Evolutionary conservation across 2,797 vertebrate species (phyloP), one percentile per base, ranked within the genome.

Genomic region (Strix occidentalis): DNA sequence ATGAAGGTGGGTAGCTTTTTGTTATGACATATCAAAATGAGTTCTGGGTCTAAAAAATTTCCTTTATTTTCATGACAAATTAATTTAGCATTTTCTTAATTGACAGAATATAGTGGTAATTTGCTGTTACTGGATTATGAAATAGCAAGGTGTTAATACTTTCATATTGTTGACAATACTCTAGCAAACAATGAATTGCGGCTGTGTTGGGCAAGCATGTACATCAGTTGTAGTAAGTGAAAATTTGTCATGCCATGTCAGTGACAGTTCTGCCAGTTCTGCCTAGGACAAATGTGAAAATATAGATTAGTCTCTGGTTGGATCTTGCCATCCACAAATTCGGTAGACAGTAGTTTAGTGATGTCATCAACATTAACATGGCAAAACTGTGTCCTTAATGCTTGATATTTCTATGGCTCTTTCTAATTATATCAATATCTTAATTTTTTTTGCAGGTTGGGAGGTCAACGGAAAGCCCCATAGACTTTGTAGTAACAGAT

Each of bases 401-500:
- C 41, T 82, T 80, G 31, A 0, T 43, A 7, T 43, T 79, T 72
- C 43, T 16, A 1, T 51, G 51, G 11, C 3, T 60, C 8, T 84
- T 87, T 51, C 43, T 82, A 64, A 53, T 84, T 56, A 12, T 11
- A 48, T 28, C 3, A 4, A 57, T 35, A 35, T 20, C 20, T 68
- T 37, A 5, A 26, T 33, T 31, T 43, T 56, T 41, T 71, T 95
- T 31, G n/a, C 94, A 99, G 99, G 99, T 99, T 92, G 99, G 99
- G 58, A 98, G 99, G 60, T 99, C 99, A 72, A 99, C 99, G 15
- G 99, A 99, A 96, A 99, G 98, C 91, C 99, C 99, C 29, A 99
- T 99, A 81, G 99, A 99, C 98, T 99, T 99, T 96, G 99, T 99
- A 76, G 99, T 99, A 71, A 99, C 99, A 12, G 99, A 99, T 96